Evolutionary conservation across 2,797 vertebrate genomes (phyloP), one percentile per base, ranked within the genome.

Genomic region (Chloroceryle inda): DNA sequence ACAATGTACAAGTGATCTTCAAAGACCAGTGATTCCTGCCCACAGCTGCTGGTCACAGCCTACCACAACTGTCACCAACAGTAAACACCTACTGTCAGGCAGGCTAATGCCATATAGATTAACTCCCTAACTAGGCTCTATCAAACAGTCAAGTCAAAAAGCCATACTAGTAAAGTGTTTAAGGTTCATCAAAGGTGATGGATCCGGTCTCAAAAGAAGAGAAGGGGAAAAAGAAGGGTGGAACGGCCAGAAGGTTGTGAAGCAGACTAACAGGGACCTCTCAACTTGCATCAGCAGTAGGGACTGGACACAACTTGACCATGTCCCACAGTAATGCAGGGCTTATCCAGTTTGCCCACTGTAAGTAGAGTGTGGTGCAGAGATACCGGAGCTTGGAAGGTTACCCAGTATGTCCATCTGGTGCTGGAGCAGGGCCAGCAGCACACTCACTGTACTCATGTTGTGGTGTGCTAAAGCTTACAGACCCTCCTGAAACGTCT

Each of bases 331-430:
- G 80, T 5, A 86, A 64, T 1, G 33, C 40, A 38, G 44, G 31
- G 5, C 79, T 78, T 79, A 73, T 23, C 19, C 59, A 62, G n/a
- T 38, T 75, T 78, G 47, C 27, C 45, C 67, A 3, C 24, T 11
- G 6, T 44, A 63, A 27, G 11, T 3, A 26, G 50, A 58, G 42
- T 0, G 0, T 59, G 37, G 40, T 49, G 50, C 33, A 53, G 47
- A 79, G 45, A 71, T 4, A 37, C 11, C 0, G 1, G 47, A 59
- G 81, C 23, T 58, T 0, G 0, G 44, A 22, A 68, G 20, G 37
- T 45, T 35, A 64, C 40, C 22, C 71, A 31, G 67, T 50, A 9
- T 4, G 44, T 16, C 68, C 89, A 83, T 49, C 71, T 90, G 66
- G 40, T 62, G 86, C 62, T 74, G 92, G 71, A 74, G 11, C 33